phyloP scores from a whole-genome alignment of 2,888 invertebrate genomes.

The Drosophila siamana region DNA sequence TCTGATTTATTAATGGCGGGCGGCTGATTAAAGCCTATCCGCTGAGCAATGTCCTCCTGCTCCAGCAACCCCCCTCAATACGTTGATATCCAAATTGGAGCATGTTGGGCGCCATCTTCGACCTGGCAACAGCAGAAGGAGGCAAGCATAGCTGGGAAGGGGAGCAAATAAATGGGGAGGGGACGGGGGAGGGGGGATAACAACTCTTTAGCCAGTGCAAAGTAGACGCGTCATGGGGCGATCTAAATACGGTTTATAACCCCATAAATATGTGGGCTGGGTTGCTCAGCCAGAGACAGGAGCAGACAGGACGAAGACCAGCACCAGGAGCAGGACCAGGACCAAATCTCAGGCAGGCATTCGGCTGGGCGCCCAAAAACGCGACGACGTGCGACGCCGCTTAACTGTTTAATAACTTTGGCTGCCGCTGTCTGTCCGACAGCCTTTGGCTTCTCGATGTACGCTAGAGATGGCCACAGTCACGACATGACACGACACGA shows the following conservation, averaged over 20 bases:
- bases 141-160: too few relatives aligned
- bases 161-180: too few relatives aligned
- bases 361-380: conserved; percentile 65
- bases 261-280: conserved; percentile 27
- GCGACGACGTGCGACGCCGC: conserved; percentile 80
- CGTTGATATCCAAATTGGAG: conserved; percentile 69
- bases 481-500: background rate
- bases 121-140: conserved; percentile 55
- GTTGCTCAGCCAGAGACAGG: background rate
- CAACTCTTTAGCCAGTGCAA: conserved; percentile 52
- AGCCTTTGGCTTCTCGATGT: conserved; percentile 24
- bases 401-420: conserved; percentile 80
- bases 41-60: conserved; percentile 33
- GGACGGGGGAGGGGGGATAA: background rate
- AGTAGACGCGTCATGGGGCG: conserved; percentile 32
- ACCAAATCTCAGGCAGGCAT: conserved; percentile 41
- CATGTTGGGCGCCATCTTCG: conserved; percentile 65
- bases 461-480: conserved; percentile 13
- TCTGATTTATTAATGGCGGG: conserved; percentile 85
- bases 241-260: conserved; percentile 64
- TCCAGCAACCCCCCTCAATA: background rate
- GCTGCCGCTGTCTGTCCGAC: conserved; percentile 37
- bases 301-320: background rate
- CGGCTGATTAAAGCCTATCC: conserved; percentile 82
- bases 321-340: background rate